Percentiles rank a stretch among this genome's conserved stretches.
Conservation (phyloP, 2,888 invertebrate species). For the Epinotia bilunana region DNA sequence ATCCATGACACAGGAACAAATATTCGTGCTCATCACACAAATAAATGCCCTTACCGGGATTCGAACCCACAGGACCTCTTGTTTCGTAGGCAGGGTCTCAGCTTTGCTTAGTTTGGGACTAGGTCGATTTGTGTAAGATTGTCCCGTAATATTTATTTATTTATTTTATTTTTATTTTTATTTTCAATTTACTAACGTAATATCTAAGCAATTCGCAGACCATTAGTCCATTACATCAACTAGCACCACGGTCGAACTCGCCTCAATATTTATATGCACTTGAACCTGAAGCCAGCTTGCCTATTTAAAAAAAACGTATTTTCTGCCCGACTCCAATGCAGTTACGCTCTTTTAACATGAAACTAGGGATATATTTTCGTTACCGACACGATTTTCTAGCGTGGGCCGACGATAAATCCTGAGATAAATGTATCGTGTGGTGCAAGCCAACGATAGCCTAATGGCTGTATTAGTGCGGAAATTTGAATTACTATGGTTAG, state of each 20-base stretch:
- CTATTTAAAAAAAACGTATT: constrained; percentile 2
- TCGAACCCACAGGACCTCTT: too few relatives aligned
- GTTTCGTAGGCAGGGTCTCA: too few relatives aligned
- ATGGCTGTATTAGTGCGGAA: constrained; percentile 39
- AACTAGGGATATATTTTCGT: constrained; percentile 51
- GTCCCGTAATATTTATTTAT: too few relatives aligned
- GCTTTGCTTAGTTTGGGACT: too few relatives aligned
- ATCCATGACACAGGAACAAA: too few relatives aligned
- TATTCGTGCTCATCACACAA: too few relatives aligned
- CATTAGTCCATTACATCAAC: constrained; percentile 29
- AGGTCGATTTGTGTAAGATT: neutral
- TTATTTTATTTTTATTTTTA: too few relatives aligned
- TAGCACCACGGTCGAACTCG: constrained; percentile 21
- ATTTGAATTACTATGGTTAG: constrained; percentile 34
- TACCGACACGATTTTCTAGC: constrained; percentile 48
- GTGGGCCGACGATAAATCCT: constrained; percentile 64
- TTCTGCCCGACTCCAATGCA: neutral
- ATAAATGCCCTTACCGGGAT: too few relatives aligned
- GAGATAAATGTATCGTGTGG: constrained; percentile 56
- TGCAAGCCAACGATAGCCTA: constrained; percentile 51
- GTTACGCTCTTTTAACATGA: constrained; percentile 17
- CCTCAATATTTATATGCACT: constrained; percentile 51
- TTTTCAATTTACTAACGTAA: constrained; percentile 27
- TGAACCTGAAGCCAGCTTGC: constrained; percentile 54
- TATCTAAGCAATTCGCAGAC: constrained; percentile 33